phyloP scores from a whole-genome alignment of 2,888 invertebrate genomes.

The Agonum fuliginosum region DNA sequence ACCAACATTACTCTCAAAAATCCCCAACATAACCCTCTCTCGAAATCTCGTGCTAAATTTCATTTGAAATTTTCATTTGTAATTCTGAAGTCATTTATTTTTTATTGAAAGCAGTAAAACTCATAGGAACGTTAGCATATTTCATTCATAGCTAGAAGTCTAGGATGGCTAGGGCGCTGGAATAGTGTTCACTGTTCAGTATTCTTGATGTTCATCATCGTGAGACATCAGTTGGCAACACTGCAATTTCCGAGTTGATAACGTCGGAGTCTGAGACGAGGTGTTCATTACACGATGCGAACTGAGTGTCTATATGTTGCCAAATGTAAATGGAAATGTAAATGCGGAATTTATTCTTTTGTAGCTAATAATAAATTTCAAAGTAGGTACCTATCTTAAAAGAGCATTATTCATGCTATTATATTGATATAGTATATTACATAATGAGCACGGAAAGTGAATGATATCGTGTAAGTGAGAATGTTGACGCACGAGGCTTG shows the following conservation, averaged over 20 bases:
- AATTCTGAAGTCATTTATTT: slow-evolving; percentile 29
- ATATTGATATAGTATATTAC: too few species aligned
- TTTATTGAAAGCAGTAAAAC: slow-evolving; percentile 11
- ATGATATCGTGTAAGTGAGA: too few species aligned
- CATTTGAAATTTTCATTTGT: slow-evolving; percentile 36
- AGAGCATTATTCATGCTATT: too few species aligned
- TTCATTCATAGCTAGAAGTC: slow-evolving; percentile 45
- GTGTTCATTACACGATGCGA: neutral
- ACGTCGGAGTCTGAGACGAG: slow-evolving; percentile 42
- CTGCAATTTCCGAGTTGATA: slow-evolving; percentile 54
- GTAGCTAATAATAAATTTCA: too few species aligned
- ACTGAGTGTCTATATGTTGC: neutral
- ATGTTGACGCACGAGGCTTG: too few species aligned
- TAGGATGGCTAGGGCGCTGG: neutral
- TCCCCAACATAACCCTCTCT: neutral
- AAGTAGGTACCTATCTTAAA: too few species aligned
- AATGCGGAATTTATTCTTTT: too few species aligned
- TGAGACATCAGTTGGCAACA: slow-evolving; percentile 40
- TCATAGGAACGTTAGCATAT: slow-evolving; percentile 36
- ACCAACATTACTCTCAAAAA: neutral
- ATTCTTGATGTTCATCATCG: slow-evolving; percentile 31
- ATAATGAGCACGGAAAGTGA: too few species aligned
- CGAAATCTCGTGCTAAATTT: neutral
- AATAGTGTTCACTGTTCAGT: neutral
- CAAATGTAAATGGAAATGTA: neutral